Evolutionary conservation across 2,113 vertebrate genomes (phyloP).

Genomic region (Tragelaphus buxtoni): DNA sequence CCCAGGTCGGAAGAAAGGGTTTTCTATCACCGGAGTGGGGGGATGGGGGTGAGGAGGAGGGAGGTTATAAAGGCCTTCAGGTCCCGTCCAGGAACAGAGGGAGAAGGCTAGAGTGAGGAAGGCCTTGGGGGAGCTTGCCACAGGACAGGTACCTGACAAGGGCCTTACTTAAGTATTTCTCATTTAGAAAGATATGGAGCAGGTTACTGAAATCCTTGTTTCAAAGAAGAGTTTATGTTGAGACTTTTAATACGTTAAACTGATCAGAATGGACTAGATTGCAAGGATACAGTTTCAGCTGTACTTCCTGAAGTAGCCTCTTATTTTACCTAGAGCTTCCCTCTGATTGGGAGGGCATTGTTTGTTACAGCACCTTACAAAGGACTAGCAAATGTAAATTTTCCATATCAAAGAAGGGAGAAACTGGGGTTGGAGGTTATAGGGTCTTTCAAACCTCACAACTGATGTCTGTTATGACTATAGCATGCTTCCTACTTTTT

Average conservation of each 20-base stretch:
- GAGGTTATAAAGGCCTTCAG: neutral
- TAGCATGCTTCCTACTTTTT: neutral
- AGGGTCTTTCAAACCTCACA: neutral
- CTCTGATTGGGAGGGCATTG: neutral
- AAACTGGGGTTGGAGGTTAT: neutral
- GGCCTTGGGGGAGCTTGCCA: neutral
- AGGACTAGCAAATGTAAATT: neutral
- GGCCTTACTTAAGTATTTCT: neutral
- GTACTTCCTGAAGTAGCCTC: neutral
- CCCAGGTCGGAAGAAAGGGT: neutral
- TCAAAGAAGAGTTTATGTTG: neutral
- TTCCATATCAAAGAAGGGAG: neutral
- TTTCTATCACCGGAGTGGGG: neutral
- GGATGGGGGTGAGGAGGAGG: neutral
- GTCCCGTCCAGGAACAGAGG: neutral
- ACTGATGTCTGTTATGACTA: neutral
- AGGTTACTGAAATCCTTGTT: neutral
- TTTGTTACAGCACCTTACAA: neutral
- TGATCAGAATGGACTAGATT: neutral
- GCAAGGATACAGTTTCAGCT: neutral
- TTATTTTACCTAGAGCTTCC: neutral
- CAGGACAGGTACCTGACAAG: neutral
- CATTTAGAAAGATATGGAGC: neutral
- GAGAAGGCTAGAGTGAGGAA: neutral
- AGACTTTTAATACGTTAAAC: neutral